Percentiles rank a stretch among this genome's conserved stretches.
These are phyloP conservation scores for Alloscopus bannaensis DNA, from an alignment of 2,888 invertebrate species.

Conservation along the genomic window DNA sequence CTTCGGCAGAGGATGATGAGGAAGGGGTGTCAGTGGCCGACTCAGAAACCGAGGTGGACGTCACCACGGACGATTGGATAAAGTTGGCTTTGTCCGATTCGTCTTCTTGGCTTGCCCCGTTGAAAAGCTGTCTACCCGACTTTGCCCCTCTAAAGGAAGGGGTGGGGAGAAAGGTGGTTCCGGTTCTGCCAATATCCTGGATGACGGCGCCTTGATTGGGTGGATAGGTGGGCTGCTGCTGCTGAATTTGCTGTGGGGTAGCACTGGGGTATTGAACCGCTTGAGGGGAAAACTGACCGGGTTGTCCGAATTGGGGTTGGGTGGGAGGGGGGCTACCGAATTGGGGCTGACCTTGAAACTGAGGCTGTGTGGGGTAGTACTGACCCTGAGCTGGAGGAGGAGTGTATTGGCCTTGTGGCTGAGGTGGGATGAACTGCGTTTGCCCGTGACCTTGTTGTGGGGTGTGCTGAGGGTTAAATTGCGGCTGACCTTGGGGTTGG, in stretches of 20 bases:
- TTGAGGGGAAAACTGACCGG: conserved; percentile 4
- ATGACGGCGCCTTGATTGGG: conserved; percentile 12
- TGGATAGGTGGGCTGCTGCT: conserved; percentile 12
- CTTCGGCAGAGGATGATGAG: not conserved
- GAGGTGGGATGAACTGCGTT: too few relatives aligned
- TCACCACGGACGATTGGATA: conserved; percentile 31
- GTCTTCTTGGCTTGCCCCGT: conserved; percentile 5
- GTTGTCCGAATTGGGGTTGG: conserved; percentile 1
- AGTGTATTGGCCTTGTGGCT: too few relatives aligned
- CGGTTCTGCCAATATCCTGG: conserved; percentile 40
- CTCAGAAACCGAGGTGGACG: conserved; percentile 39
- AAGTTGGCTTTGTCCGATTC: conserved; percentile 3
- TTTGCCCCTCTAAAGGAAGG: conserved; percentile 26
- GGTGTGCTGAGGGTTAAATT: not conserved
- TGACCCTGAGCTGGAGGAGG: too few relatives aligned
- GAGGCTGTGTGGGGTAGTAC: too few relatives aligned
- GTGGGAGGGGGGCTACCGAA: not conserved
- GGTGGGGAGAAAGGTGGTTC: conserved; percentile 6
- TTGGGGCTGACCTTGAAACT: conserved; percentile 5
- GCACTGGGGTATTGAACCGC: conserved; percentile 4
- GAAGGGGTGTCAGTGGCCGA: conserved; percentile 9
- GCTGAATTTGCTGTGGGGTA: conserved; percentile 29
- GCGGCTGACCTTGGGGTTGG: conserved; percentile 10
- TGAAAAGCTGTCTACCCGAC: conserved; percentile 8
- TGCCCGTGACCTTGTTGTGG: too few relatives aligned